Percentiles rank a stretch among this genome's conserved stretches.
phyloP scores from a whole-genome alignment of 1,140 invertebrate genomes.

The Paralvinella palmiformis region DNA sequence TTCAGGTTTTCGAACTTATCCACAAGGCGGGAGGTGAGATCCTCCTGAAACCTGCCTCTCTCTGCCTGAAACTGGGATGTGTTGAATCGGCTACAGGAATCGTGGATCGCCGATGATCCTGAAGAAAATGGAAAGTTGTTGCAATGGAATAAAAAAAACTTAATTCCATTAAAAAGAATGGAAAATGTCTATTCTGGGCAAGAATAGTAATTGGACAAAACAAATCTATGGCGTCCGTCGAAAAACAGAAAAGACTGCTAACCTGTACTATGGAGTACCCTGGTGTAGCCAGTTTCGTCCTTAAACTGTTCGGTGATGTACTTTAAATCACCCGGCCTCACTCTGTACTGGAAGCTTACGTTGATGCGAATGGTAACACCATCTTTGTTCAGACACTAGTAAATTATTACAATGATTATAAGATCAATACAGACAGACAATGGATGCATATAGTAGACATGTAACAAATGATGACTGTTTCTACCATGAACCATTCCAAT shows the following conservation, averaged over 20 bases:
- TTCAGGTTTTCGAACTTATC: constrained; percentile 29
- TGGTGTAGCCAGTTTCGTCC: constrained; percentile 36
- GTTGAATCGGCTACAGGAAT: constrained; percentile 40
- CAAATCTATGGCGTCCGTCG: no score
- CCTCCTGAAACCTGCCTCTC: constrained; percentile 34
- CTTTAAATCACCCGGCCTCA: constrained; percentile 25
- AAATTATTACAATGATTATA: no score
- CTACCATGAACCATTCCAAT: no score
- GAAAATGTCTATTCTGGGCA: no score
- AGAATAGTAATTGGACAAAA: no score
- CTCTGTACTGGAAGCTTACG: constrained; percentile 41
- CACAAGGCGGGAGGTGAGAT: constrained; percentile 24
- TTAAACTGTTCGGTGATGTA: constrained; percentile 36
- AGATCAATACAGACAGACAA: no score
- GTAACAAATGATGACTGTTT: no score
- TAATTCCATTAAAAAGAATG: no score
- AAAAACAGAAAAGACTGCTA: constrained; percentile 11
- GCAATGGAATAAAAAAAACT: not conserved
- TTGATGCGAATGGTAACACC: constrained; percentile 37
- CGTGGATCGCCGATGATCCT: constrained; percentile 39
- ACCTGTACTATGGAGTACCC: constrained; percentile 33
- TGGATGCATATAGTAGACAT: no score
- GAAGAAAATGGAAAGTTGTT: not conserved
- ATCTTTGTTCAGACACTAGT: constrained; percentile 42
- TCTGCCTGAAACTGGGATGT: constrained; percentile 38